These are phyloP conservation scores for Colostygia pectinataria DNA, from an alignment of 2,888 invertebrate genomes.

Conservation along the genomic window DNA sequence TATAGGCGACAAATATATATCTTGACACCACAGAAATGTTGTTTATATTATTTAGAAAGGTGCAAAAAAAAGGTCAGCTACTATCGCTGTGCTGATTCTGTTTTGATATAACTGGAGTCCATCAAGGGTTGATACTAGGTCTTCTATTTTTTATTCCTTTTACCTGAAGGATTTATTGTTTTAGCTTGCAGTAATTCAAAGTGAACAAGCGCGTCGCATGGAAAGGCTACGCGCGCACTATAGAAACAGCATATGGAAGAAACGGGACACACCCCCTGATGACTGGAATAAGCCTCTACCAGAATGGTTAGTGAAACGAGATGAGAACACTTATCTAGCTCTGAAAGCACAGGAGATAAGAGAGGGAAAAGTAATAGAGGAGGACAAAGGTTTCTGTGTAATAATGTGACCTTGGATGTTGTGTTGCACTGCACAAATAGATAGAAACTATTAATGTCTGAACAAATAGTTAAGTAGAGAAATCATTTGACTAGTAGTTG, in stretches of 20 bases:
- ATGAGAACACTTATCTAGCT: conserved; percentile 86
- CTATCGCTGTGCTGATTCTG: too few relatives aligned
- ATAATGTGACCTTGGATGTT: conserved; percentile 58
- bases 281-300: conserved; percentile 93
- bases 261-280: conserved; percentile 87
- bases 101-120: too few relatives aligned
- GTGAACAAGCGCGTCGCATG: conserved; percentile 86
- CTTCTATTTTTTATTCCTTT: not conserved
- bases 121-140: not conserved
- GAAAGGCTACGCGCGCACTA: conserved; percentile 86
- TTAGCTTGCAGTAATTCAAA: conserved; percentile 86
- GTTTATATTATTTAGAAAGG: too few relatives aligned
- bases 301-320: conserved; percentile 86
- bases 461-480: conserved; percentile 21
- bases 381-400: conserved; percentile 52
- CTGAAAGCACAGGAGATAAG: conserved; percentile 85
- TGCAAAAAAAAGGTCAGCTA: too few relatives aligned
- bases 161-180: too few relatives aligned
- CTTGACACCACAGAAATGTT: too few relatives aligned
- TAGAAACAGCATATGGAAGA: conserved; percentile 91
- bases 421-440: conserved; percentile 13
- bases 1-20: too few relatives aligned
- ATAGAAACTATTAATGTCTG: not conserved
- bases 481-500: conserved; percentile 13
- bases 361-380: conserved; percentile 54